phyloP scores from a whole-genome alignment of 2,888 invertebrate genomes.

The Tyria jacobaeae region DNA sequence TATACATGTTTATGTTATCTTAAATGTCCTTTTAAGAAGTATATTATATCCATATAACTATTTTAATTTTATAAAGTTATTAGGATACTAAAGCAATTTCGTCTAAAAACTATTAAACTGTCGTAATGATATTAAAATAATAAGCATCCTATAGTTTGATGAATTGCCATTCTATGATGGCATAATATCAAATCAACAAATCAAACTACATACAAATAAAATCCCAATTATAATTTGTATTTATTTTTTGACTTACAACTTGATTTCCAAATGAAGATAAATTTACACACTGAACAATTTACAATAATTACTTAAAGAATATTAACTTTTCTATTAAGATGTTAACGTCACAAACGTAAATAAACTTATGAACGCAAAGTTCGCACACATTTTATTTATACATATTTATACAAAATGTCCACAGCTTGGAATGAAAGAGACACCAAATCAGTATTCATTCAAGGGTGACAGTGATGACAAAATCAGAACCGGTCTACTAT shows the following conservation, averaged over 20 bases:
- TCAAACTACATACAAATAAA: too few species aligned
- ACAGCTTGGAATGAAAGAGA: constrained; percentile 26
- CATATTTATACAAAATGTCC: constrained; percentile 23
- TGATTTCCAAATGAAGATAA: neutral
- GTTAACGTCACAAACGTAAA: constrained; percentile 24
- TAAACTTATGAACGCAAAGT: constrained; percentile 29
- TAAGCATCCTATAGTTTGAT: too few species aligned
- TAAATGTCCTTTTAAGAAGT: too few species aligned
- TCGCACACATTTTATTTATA: constrained; percentile 31
- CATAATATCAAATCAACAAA: too few species aligned
- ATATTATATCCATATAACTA: too few species aligned
- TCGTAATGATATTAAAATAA: too few species aligned
- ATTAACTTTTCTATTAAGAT: constrained; percentile 12
- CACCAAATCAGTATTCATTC: neutral
- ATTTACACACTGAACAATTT: neutral
- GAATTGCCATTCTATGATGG: too few species aligned
- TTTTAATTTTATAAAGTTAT: too few species aligned
- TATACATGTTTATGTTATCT: too few species aligned
- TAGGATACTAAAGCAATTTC: too few species aligned
- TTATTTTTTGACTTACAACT: neutral
- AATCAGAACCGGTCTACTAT: constrained; percentile 11
- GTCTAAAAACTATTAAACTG: too few species aligned
- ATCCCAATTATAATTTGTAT: too few species aligned
- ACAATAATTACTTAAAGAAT: neutral
- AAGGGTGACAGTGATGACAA: constrained; percentile 16